phyloP scores from a whole-genome alignment of 2,888 invertebrate species.

The Chironomus tentans region DNA sequence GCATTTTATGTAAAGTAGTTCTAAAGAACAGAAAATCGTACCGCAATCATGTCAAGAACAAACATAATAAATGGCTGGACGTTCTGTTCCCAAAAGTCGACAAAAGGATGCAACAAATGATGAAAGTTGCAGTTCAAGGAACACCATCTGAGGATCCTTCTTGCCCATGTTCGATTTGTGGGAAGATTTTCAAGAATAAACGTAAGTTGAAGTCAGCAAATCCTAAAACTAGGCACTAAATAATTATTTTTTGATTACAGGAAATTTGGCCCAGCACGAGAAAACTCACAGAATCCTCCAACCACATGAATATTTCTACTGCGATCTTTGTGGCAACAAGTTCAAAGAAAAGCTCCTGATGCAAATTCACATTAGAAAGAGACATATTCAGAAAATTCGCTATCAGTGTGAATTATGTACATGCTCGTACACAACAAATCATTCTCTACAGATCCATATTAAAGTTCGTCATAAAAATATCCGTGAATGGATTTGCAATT shows the following conservation, averaged over 20 bases:
- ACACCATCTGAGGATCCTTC: neutral
- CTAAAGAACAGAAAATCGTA: neutral
- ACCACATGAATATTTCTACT: slow-evolving; percentile 8
- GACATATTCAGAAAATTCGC: slow-evolving; percentile 2
- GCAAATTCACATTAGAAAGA: neutral
- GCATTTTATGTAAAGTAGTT: neutral
- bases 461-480: slow-evolving; percentile 17
- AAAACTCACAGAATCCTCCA: neutral
- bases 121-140: neutral
- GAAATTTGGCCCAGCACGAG: slow-evolving; percentile 3
- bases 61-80: neutral
- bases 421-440: neutral
- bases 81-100: neutral
- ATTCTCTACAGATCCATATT: neutral
- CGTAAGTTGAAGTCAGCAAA: neutral
- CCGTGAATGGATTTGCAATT: neutral
- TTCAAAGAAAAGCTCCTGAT: neutral
- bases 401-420: slow-evolving; percentile 9
- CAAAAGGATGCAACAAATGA: neutral
- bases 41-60: neutral
- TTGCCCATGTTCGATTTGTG: neutral
- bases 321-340: slow-evolving; percentile 14
- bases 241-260: neutral
- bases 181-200: neutral
- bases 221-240: too few species aligned